Percentiles rank a stretch among this genome's conserved stretches.
Conservation (phyloP, 2,888 invertebrate species). For the Pristionchus fissidentatus region DNA sequence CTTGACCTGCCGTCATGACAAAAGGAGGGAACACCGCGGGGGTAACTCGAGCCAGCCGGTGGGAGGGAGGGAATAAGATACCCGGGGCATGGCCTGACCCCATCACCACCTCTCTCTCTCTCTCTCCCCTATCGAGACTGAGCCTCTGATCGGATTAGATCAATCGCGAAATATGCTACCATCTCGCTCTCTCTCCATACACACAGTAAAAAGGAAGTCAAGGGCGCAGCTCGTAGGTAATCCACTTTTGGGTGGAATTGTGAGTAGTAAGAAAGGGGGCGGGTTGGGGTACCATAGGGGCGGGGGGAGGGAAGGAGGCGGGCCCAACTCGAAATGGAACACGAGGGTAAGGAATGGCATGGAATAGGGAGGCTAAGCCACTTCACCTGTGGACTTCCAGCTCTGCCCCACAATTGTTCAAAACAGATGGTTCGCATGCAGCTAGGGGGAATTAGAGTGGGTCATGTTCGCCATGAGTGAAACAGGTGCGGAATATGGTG, state of each 20-base stretch:
- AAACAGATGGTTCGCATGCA: conserved; percentile 20
- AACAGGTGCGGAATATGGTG: too few relatives aligned
- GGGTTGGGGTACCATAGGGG: conserved; percentile 1
- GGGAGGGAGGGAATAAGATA: not conserved
- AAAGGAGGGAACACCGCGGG: conserved; percentile 9
- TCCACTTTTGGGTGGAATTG: conserved; percentile 41
- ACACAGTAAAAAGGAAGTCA: conserved; percentile 21
- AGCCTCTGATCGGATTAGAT: conserved; percentile 30
- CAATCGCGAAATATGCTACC: not conserved
- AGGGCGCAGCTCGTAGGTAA: conserved; percentile 40
- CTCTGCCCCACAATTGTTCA: conserved; percentile 34
- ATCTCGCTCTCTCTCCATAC: not conserved
- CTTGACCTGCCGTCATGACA: conserved; percentile 7
- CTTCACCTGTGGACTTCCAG: conserved; percentile 31
- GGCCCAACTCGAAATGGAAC: not conserved
- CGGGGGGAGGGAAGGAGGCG: conserved; percentile 1
- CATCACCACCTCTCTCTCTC: too few relatives aligned
- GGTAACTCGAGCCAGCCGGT: not conserved
- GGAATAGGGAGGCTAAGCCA: not conserved
- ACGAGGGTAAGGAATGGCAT: conserved; percentile 31
- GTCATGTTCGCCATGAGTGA: not conserved
- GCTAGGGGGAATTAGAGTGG: not conserved
- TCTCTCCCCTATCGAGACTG: too few relatives aligned
- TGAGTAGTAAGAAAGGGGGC: conserved; percentile 32
- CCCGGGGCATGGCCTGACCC: too few relatives aligned